phyloP scores from a whole-genome alignment of 2,797 vertebrate species.

The Ceryle rudis region DNA sequence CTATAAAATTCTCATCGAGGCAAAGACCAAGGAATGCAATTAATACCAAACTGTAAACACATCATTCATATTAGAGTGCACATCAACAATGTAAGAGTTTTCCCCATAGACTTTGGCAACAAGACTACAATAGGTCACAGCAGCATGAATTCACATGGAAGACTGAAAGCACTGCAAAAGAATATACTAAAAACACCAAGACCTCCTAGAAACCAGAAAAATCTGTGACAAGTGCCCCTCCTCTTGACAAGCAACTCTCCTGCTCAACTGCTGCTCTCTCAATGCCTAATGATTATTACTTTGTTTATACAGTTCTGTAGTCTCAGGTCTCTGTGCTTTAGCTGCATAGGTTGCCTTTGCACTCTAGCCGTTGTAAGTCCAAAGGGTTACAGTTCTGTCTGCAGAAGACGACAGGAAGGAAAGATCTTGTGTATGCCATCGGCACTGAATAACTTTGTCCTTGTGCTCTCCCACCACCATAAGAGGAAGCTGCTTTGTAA shows the following conservation, averaged over 20 bases:
- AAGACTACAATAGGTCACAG: constrained; percentile 79
- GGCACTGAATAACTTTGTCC: constrained; percentile 98
- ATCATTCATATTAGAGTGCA: constrained; percentile 74
- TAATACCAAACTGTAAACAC: constrained; percentile 80
- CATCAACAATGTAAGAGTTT: constrained; percentile 66
- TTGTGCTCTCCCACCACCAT: constrained; percentile 92
- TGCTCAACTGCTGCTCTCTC: constrained; percentile 57
- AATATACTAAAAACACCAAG: constrained; percentile 72
- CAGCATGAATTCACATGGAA: constrained; percentile 79
- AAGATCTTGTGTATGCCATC: constrained; percentile 93
- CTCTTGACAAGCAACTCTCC: constrained; percentile 45
- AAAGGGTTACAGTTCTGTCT: constrained; percentile 94
- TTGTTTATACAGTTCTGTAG: constrained; percentile 55
- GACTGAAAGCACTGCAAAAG: constrained; percentile 80
- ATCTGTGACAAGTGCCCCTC: constrained; percentile 54
- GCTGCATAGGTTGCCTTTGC: constrained; percentile 47
- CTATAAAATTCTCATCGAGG: constrained; percentile 75
- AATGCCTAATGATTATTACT: constrained; percentile 28
- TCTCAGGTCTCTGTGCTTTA: constrained; percentile 78
- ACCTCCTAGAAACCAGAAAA: constrained; percentile 71
- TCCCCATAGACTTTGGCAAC: constrained; percentile 77
- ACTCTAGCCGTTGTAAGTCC: constrained; percentile 86
- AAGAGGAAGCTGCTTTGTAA: constrained; percentile 95
- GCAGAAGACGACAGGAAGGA: constrained; percentile 97
- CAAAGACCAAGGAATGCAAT: constrained; percentile 80